phyloP scores from a whole-genome alignment of 2,797 vertebrate species.

The Myiothlypis coronata region DNA sequence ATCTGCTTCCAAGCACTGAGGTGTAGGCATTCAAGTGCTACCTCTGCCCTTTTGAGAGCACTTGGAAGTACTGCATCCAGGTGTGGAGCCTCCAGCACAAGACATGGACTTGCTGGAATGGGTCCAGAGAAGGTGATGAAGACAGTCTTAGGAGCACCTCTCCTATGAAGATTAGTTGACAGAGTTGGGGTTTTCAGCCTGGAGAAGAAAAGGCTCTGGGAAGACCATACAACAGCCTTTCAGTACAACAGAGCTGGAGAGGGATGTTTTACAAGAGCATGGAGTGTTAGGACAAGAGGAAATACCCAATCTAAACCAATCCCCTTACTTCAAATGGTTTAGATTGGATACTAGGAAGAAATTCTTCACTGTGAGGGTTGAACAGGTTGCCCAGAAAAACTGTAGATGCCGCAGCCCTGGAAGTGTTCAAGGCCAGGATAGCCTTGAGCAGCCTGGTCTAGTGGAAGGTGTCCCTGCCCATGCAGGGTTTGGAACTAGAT shows the following conservation, averaged over 20 bases:
- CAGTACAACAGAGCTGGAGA: neutral
- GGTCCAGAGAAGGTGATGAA: neutral
- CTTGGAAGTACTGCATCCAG: neutral
- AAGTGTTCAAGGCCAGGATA: neutral
- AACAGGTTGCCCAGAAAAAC: neutral
- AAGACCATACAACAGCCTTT: neutral
- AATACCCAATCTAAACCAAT: neutral
- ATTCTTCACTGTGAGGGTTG: neutral
- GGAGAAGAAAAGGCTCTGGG: neutral
- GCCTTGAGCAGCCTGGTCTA: neutral
- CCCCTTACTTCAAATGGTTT: neutral
- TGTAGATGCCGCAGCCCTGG: neutral
- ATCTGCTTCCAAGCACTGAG: neutral
- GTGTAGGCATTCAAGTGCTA: neutral
- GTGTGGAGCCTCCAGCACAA: neutral
- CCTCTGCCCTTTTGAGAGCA: neutral
- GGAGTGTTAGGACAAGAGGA: neutral
- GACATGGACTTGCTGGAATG: neutral
- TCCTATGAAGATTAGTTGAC: neutral
- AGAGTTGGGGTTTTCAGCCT: neutral
- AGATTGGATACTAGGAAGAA: neutral
- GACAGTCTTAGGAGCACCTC: neutral
- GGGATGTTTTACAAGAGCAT: neutral
- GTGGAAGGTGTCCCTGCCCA: neutral
- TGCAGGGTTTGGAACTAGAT: accelerated